phyloP scores from a whole-genome alignment of 64 coral and sea anemone genomes.

The Montipora efflorescens region DNA sequence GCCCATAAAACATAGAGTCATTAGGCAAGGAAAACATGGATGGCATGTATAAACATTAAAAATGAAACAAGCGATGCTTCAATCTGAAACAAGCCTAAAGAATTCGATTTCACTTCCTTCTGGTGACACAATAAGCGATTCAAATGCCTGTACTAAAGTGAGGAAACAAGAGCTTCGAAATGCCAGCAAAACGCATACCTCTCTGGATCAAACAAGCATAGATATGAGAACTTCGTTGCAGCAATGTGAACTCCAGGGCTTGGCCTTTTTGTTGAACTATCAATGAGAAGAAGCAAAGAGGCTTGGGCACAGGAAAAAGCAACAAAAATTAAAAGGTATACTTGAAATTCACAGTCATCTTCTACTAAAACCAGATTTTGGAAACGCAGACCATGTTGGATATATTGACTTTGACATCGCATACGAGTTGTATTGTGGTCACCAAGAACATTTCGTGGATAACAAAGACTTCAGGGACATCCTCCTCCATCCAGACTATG shows the following conservation, averaged over 20 bases:
- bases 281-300: slow-evolving; percentile 63
- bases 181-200: slow-evolving; percentile 33
- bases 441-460: slow-evolving; percentile 66
- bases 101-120: slow-evolving; percentile 27
- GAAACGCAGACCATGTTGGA: slow-evolving; percentile 39
- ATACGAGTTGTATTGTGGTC: slow-evolving; percentile 73
- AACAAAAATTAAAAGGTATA: slow-evolving; percentile 67
- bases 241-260: slow-evolving; percentile 15
- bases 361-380: slow-evolving; percentile 61
- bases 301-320: slow-evolving; percentile 41
- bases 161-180: slow-evolving; percentile 26
- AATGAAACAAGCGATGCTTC: too few species aligned
- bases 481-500: slow-evolving; percentile 55
- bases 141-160: slow-evolving; percentile 30
- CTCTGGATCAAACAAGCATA: slow-evolving; percentile 51
- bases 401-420: slow-evolving; percentile 72
- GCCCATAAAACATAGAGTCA: too few species aligned
- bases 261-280: slow-evolving; percentile 61
- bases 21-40: too few species aligned
- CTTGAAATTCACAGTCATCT: slow-evolving; percentile 74
- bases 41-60: too few species aligned
- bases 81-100: too few species aligned
- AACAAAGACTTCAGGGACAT: slow-evolving; percentile 74
- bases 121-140: slow-evolving; percentile 38
- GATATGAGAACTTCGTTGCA: slow-evolving; percentile 66